phyloP scores from a whole-genome alignment of 2,113 vertebrate genomes.

The Nothoprocta perdicaria region DNA sequence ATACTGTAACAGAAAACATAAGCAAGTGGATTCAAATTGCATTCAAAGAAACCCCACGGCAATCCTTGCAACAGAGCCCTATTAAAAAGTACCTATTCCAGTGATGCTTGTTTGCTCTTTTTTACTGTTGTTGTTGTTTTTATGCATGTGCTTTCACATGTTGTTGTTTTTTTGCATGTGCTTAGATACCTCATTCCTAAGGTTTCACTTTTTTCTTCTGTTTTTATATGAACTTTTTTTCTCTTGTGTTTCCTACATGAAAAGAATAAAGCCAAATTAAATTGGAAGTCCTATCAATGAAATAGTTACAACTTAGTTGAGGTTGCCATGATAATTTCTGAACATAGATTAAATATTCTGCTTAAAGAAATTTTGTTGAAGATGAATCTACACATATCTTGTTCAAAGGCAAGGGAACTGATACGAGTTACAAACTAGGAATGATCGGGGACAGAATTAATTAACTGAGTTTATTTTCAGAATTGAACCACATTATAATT shows the following conservation, averaged over 20 bases:
- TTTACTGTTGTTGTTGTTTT: too few relatives aligned
- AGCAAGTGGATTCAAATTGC: neutral
- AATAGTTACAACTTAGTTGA: neutral
- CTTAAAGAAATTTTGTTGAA: neutral
- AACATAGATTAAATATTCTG: neutral
- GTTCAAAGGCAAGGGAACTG: neutral
- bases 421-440: neutral
- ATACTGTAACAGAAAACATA: neutral
- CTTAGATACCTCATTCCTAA: neutral
- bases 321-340: neutral
- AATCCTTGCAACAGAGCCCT: neutral
- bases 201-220: fast-evolving
- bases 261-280: neutral
- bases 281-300: neutral
- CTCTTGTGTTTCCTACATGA: neutral
- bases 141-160: too few relatives aligned
- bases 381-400: neutral
- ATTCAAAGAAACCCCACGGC: neutral
- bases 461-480: neutral
- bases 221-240: neutral
- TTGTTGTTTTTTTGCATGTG: too few relatives aligned
- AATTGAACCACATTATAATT: neutral
- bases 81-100: neutral
- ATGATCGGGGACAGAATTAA: neutral
- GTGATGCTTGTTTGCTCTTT: fast-evolving